These are phyloP conservation scores for Habroteleia sp. DNA, from an alignment of 2,888 invertebrate genomes.

Conservation along the genomic window DNA sequence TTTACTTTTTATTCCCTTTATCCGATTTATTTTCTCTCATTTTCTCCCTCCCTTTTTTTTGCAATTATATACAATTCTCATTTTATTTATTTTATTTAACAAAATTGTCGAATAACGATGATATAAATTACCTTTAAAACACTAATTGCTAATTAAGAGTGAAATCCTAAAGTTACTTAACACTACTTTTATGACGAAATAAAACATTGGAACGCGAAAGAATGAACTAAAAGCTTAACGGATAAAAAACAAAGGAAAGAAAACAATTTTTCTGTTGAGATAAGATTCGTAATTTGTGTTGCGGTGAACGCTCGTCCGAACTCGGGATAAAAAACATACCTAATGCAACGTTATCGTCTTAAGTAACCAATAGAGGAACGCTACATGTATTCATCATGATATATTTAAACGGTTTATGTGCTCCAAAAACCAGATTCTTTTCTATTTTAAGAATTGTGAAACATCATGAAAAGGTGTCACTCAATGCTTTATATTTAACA, in stretches of 20 bases:
- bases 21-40: constrained; percentile 24
- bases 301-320: constrained; percentile 26
- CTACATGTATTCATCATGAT: constrained; percentile 37
- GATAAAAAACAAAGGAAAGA: constrained; percentile 25
- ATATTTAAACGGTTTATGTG: constrained; percentile 35
- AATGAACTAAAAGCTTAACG: constrained; percentile 28
- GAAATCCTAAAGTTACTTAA: constrained; percentile 41
- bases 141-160: constrained; percentile 48
- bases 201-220: constrained; percentile 32
- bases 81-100: constrained; percentile 4
- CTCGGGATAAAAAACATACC: constrained; percentile 43
- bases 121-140: constrained; percentile 36
- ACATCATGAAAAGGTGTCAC: constrained; percentile 13
- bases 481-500: constrained; percentile 34
- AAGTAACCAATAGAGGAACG: constrained; percentile 32
- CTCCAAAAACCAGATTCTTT: constrained; percentile 40
- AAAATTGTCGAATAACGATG: constrained; percentile 21
- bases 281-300: constrained; percentile 38
- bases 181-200: constrained; percentile 40
- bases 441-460: constrained; percentile 16
- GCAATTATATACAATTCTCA: constrained; percentile 13
- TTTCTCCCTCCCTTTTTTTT: constrained; percentile 8
- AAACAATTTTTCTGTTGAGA: constrained; percentile 17
- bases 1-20: constrained; percentile 9
- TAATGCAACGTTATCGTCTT: constrained; percentile 44